Evolutionary conservation across 2,797 vertebrate genomes (phyloP).

Genomic region (Helarctos malayanus): DNA sequence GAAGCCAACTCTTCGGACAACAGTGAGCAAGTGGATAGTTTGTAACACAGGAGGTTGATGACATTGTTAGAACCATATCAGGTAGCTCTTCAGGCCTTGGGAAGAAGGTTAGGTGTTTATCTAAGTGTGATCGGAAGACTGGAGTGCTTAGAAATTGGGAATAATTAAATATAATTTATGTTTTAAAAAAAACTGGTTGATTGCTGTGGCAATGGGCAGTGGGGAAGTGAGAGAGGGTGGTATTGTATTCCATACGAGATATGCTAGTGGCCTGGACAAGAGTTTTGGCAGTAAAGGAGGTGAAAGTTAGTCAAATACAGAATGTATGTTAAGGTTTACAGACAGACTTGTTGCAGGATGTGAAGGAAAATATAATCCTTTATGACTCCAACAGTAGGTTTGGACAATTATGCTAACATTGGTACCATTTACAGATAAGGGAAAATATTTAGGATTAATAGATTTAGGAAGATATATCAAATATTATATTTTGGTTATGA

Average conservation of each 20-base stretch:
- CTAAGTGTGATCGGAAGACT: neutral
- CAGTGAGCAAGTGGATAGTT: neutral
- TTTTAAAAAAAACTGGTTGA: neutral
- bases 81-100: neutral
- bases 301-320: neutral
- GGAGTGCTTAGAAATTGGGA: neutral
- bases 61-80: neutral
- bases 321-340: neutral
- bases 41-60: neutral
- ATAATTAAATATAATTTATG: neutral
- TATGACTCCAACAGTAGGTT: neutral
- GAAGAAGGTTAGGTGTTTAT: neutral
- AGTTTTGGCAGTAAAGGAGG: neutral
- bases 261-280: neutral
- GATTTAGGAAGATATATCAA: neutral
- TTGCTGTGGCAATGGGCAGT: neutral
- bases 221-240: neutral
- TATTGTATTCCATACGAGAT: neutral
- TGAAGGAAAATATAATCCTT: neutral
- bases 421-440: neutral
- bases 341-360: neutral
- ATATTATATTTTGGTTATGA: neutral
- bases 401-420: neutral
- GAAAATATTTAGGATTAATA: neutral
- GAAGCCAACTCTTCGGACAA: neutral